Evolutionary conservation across 1,140 invertebrate genomes (phyloP).

Genomic region (Meteorus sp.): DNA sequence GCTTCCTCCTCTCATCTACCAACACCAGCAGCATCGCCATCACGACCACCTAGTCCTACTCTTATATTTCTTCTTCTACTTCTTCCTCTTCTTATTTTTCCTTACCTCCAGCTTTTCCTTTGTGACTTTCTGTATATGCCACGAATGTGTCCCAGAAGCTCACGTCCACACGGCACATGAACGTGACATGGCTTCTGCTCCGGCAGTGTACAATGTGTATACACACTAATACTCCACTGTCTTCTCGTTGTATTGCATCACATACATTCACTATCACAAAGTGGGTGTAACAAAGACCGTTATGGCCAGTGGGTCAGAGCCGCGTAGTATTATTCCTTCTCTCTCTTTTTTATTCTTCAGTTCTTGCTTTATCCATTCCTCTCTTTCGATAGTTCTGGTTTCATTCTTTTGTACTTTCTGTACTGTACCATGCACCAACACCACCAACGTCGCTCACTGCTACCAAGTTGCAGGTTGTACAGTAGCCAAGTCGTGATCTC

Average conservation of each 20-base stretch:
- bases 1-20: no score
- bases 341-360: constrained; percentile 2
- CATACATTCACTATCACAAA: constrained; percentile 6
- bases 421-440: no score
- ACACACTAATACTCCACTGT: neutral
- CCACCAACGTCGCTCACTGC: no score
- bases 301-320: neutral
- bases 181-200: neutral
- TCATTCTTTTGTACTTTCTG: neutral
- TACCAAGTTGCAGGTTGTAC: no score
- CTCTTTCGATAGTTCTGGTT: neutral
- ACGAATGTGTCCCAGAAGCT: constrained; percentile 9
- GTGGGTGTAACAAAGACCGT: neutral
- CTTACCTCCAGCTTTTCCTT: no score
- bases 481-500: constrained; percentile 1
- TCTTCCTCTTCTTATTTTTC: neutral
- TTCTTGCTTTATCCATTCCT: constrained; percentile 13
- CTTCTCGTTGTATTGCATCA: neutral
- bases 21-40: no score
- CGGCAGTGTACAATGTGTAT: neutral
- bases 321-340: no score
- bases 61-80: neutral
- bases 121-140: constrained; percentile 6
- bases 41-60: no score
- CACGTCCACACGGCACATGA: neutral